A percentile compares a stretch with the other conserved stretches of the same genome.
These are phyloP conservation scores for Syrista parreyssii DNA, from an alignment of 2,888 invertebrate species.

Conservation along the genomic window DNA sequence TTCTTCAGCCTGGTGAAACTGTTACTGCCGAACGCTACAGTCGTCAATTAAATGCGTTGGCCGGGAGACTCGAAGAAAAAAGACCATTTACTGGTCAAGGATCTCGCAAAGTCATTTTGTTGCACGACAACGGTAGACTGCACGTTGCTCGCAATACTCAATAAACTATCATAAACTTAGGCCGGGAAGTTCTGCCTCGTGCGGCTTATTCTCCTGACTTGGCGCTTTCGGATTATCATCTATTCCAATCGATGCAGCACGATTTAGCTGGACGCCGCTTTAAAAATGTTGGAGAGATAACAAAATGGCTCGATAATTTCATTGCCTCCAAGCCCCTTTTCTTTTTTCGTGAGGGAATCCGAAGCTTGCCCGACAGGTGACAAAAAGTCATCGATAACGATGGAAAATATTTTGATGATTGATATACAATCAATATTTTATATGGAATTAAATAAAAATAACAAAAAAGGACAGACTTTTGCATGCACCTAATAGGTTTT, in stretches of 20 bases:
- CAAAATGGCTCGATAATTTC: not conserved
- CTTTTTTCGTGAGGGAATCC: not conserved
- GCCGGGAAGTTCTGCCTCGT: not conserved
- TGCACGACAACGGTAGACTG: not conserved
- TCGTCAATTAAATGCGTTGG: not conserved
- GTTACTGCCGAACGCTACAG: not conserved
- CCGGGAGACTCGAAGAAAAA: not conserved
- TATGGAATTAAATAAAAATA: too few relatives aligned
- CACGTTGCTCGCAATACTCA: not conserved
- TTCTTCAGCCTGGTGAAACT: too few relatives aligned
- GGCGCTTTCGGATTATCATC: too few relatives aligned
- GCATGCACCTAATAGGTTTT: too few relatives aligned
- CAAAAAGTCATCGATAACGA: not conserved
- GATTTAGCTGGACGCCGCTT: not conserved
- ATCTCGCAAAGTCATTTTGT: not conserved
- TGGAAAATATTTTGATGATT: not conserved
- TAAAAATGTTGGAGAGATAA: not conserved
- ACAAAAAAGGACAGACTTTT: too few relatives aligned
- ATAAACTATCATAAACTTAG: not conserved
- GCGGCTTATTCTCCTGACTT: too few relatives aligned
- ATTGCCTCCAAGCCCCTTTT: not conserved
- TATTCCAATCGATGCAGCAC: not conserved
- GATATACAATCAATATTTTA: not conserved
- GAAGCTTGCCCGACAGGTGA: not conserved
- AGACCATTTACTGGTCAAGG: not conserved